Evolutionary conservation across 2,888 invertebrate species (phyloP).

Genomic region (Leptinotarsa tumamoca): DNA sequence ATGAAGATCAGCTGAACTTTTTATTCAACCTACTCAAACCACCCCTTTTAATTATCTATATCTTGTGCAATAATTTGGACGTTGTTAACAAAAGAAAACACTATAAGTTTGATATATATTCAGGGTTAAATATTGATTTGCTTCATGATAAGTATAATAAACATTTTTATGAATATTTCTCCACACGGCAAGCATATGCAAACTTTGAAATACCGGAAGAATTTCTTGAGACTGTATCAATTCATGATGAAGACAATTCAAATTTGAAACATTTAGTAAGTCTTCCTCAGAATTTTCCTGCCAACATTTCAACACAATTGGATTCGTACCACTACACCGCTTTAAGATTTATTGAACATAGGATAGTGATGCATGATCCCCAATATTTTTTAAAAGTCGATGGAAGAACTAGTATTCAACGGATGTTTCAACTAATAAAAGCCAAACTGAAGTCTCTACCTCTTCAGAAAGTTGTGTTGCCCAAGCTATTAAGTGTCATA

Average conservation of each 20-base stretch:
- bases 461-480: constrained; percentile 60
- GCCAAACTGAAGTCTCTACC: constrained; percentile 65
- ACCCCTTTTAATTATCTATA: constrained; percentile 69
- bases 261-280: constrained; percentile 67
- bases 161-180: constrained; percentile 65
- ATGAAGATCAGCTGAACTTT: constrained; percentile 61
- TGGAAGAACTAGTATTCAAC: constrained; percentile 67
- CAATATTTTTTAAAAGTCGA: constrained; percentile 72
- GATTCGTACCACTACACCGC: constrained; percentile 68
- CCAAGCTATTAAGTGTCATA: constrained; percentile 55
- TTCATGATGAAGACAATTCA: constrained; percentile 46
- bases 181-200: constrained; percentile 58
- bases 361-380: constrained; percentile 69
- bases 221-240: constrained; percentile 49
- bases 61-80: constrained; percentile 70
- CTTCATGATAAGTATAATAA: constrained; percentile 52
- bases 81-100: constrained; percentile 65
- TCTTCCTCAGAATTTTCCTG: constrained; percentile 67
- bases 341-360: constrained; percentile 67
- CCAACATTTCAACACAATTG: constrained; percentile 67
- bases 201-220: constrained; percentile 52
- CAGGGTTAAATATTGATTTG: constrained; percentile 56
- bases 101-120: constrained; percentile 59
- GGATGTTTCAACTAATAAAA: constrained; percentile 69
- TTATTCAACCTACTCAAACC: constrained; percentile 58